phyloP scores from a whole-genome alignment of 2,888 invertebrate species.

The Tenthredo mesomela region DNA sequence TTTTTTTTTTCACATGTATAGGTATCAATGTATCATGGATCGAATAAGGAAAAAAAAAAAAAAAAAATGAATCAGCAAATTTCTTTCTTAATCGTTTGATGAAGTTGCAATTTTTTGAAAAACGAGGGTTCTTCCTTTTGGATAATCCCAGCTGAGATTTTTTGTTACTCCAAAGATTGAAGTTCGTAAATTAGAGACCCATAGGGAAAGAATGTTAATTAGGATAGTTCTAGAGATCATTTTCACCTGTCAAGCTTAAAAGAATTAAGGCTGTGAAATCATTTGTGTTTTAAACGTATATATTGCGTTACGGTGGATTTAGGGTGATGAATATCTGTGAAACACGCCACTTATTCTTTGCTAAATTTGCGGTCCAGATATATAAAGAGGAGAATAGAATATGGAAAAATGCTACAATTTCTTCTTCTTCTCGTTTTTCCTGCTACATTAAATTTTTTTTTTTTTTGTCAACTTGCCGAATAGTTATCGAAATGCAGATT shows the following conservation, averaged over 20 bases:
- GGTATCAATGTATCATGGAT: not conserved
- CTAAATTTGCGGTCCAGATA: not conserved
- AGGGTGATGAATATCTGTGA: conserved; percentile 21
- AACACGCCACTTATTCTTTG: conserved; percentile 25
- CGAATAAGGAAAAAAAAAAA: too few relatives aligned
- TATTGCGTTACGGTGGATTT: not conserved
- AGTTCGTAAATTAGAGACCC: not conserved
- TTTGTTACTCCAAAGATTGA: not conserved
- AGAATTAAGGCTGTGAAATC: conserved; percentile 34
- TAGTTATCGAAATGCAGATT: conserved; percentile 13
- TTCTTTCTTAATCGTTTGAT: too few relatives aligned
- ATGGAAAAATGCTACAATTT: not conserved
- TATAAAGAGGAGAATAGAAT: not conserved
- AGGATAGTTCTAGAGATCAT: conserved; percentile 15
- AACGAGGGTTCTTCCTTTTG: not conserved
- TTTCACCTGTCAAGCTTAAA: conserved; percentile 46
- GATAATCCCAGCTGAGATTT: not conserved
- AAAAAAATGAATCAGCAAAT: not conserved
- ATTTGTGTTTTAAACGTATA: not conserved
- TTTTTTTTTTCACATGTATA: too few relatives aligned
- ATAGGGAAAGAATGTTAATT: conserved; percentile 36
- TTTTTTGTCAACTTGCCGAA: not conserved
- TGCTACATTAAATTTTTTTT: not conserved
- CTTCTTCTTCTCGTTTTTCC: not conserved
- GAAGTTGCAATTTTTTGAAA: not conserved